These are phyloP conservation scores for Probosciger aterrimus DNA, from an alignment of 2,113 vertebrate species.

Conservation along the genomic window DNA sequence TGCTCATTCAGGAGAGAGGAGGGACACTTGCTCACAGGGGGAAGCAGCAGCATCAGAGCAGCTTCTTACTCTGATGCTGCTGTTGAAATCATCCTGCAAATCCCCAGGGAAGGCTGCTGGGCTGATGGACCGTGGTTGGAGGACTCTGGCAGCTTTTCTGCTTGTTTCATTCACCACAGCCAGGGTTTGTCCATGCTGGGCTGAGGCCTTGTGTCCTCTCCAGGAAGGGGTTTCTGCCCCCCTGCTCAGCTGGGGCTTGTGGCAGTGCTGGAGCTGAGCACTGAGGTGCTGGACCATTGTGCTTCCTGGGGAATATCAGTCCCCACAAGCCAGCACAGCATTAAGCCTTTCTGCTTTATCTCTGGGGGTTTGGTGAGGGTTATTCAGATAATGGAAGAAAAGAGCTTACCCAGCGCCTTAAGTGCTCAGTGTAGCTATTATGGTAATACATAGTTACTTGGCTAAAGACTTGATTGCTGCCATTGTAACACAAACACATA, in stretches of 20 bases:
- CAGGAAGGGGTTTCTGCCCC: not conserved
- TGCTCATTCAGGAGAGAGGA: not conserved
- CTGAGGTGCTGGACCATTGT: not conserved
- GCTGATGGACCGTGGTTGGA: accelerated
- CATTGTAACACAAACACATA: not conserved
- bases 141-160: not conserved
- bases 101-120: not conserved
- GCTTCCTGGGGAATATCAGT: not conserved
- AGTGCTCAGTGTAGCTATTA: not conserved
- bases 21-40: not conserved
- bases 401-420: not conserved
- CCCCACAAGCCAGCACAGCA: accelerated
- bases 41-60: not conserved
- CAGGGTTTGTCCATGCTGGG: not conserved
- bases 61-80: not conserved
- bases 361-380: not conserved
- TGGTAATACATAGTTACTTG: not conserved
- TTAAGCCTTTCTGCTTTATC: not conserved
- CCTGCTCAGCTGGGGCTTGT: accelerated
- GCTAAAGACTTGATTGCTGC: constrained; percentile 1
- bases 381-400: not conserved
- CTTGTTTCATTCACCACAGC: no score
- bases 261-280: not conserved
- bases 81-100: not conserved
- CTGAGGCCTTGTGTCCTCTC: not conserved